phyloP scores from a whole-genome alignment of 2,888 invertebrate genomes.

The Cantharis flavilabris region DNA sequence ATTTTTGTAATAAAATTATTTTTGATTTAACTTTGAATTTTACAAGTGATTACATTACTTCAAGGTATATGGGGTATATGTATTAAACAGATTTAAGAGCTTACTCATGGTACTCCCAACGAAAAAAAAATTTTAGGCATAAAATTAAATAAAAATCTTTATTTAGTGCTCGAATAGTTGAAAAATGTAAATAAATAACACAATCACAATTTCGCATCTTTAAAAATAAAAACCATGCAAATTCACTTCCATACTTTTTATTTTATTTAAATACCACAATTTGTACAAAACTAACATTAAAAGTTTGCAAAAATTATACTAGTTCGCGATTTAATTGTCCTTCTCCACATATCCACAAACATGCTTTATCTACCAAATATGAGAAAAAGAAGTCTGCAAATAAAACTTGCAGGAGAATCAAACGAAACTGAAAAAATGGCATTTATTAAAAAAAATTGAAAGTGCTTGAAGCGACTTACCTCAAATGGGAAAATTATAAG shows the following conservation, averaged over 20 bases:
- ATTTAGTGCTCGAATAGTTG: neutral
- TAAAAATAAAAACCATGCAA: neutral
- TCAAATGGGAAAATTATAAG: conserved; percentile 92
- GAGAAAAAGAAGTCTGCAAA: conserved; percentile 85
- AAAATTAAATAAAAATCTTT: neutral
- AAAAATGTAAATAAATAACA: neutral
- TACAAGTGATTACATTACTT: too few species aligned
- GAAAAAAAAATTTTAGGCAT: neutral
- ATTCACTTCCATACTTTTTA: neutral
- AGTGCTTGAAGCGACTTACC: conserved; percentile 62
- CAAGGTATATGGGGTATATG: too few species aligned
- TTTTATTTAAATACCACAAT: conserved; percentile 23
- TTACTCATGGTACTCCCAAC: neutral
- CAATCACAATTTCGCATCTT: neutral
- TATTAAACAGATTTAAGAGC: too few species aligned
- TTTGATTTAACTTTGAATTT: too few species aligned
- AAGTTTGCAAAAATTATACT: conserved; percentile 23
- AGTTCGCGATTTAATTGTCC: conserved; percentile 59
- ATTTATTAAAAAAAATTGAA: neutral
- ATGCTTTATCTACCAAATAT: conserved; percentile 81
- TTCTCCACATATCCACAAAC: conserved; percentile 86
- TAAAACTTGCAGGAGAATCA: conserved; percentile 80
- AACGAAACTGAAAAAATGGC: conserved; percentile 79
- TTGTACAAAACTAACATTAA: conserved; percentile 29
- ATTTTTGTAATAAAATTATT: too few species aligned